phyloP scores from a whole-genome alignment of 2,797 vertebrate genomes.

The Mormyrus proboscirostris region DNA sequence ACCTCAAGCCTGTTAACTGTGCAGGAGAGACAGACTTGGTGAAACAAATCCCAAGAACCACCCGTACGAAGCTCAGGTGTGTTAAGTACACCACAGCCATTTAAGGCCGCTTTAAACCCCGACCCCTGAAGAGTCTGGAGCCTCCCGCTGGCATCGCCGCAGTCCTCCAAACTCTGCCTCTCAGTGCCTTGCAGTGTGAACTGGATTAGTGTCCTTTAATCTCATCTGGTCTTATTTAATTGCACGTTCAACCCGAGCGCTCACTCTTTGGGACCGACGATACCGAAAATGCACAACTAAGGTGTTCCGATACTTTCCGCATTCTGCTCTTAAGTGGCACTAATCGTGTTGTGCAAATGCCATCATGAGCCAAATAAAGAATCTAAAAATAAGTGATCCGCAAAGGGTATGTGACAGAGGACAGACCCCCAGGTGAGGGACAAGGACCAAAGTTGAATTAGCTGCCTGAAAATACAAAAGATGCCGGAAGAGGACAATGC shows the following conservation, averaged over 20 bases:
- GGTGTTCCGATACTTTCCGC: background rate
- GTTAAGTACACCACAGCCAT: background rate
- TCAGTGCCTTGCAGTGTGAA: background rate
- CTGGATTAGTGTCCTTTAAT: slow-evolving; percentile 1
- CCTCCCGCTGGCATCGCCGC: background rate
- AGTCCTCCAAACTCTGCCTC: background rate
- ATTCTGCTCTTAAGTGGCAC: background rate
- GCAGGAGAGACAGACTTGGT: background rate
- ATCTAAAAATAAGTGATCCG: background rate
- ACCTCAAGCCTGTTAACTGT: background rate
- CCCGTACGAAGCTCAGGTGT: background rate
- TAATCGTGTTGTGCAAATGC: background rate
- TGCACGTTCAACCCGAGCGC: background rate
- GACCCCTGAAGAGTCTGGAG: background rate
- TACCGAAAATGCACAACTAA: background rate
- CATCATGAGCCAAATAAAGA: slow-evolving; percentile 2
- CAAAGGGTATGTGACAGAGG: background rate
- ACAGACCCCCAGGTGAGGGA: background rate
- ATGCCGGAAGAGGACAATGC: background rate
- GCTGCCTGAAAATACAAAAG: background rate
- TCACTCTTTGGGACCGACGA: background rate
- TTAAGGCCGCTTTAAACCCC: background rate
- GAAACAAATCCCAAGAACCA: background rate
- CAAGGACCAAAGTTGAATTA: slow-evolving; percentile 14
- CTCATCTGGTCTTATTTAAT: background rate